Evolutionary conservation across 2,888 invertebrate genomes (phyloP), one percentile per base, ranked within the genome.

Genomic region (Trichacis sp.): DNA sequence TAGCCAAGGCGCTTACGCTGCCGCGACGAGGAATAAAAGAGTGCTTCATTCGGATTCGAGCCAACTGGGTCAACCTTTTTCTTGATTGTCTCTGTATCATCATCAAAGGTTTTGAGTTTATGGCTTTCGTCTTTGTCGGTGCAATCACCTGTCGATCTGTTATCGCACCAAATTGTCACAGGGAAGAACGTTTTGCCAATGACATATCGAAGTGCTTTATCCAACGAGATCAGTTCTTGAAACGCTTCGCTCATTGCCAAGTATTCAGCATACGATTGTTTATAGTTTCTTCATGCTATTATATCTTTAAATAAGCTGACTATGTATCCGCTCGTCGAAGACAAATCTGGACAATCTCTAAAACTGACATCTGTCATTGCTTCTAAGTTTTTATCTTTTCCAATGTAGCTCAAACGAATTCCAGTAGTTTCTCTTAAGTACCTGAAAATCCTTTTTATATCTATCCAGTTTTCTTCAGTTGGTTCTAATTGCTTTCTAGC

Each of bases 351-450:
- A 12, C 58, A 60, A 47, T 71, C 69, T 69, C 61, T 64, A 42
- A 73, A 74, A 42, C 68, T 70, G 15, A 70, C 59, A 60, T 74
- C 70, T 30, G 72, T 53, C n/a, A 63, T 45, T 17, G 69, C 71
- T 61, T 71, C 63, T 47, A 72, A 55, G 2, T 51, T 1, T 14
- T 54, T 51, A n/a, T 33, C 18, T 20, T 43, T 50, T 46, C 52
- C 24, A 15, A 15, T 18, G 30, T 60, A 67, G 6, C 15, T 33
- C 19, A 69, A 43, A 36, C 64, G 67, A 11, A 64, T 12, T 9
- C 55, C 18, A 6, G 30, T 20, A 12, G 49, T 49, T 8, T 36
- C 57, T 24, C 42, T 62, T 9, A 58, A 47, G 38, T 69, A 65
- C 42, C 63, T 38, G 19, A 69, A 66, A n/a, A 65, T 60, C 33